phyloP scores from a whole-genome alignment of 1,140 invertebrate genomes.

The Caenorhabditis latens region DNA sequence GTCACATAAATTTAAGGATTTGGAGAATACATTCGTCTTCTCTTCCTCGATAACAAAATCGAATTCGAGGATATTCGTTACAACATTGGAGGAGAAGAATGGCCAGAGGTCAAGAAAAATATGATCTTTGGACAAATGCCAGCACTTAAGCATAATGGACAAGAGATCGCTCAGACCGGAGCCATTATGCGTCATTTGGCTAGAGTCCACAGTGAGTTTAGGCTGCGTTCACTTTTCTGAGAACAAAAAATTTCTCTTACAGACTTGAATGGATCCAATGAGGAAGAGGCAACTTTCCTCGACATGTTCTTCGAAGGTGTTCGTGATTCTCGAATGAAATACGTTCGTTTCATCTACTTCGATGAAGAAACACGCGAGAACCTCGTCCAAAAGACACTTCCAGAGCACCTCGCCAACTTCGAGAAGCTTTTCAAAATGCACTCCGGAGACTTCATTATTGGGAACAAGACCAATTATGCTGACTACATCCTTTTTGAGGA shows the following conservation, averaged over 20 bases:
- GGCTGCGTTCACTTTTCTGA: not conserved
- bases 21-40: conserved; percentile 84
- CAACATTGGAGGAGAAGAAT: conserved; percentile 75
- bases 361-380: conserved; percentile 68
- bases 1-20: conserved; percentile 73
- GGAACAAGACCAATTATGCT: conserved; percentile 63
- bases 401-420: conserved; percentile 59
- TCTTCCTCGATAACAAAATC: conserved; percentile 83
- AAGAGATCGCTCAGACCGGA: conserved; percentile 75
- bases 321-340: conserved; percentile 19
- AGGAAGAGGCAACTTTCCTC: not conserved
- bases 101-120: conserved; percentile 80
- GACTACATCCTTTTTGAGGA: conserved; percentile 73
- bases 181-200: conserved; percentile 77
- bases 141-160: conserved; percentile 70
- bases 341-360: conserved; percentile 69
- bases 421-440: conserved; percentile 68
- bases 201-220: conserved; percentile 71
- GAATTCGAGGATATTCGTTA: conserved; percentile 84
- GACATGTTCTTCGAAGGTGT: conserved; percentile 16
- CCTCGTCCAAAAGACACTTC: conserved; percentile 61
- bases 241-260: conserved; percentile 22
- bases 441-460: conserved; percentile 66
- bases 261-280: not conserved
- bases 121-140: conserved; percentile 78